Conservation (phyloP, 2,113 vertebrate species). For the Hyperopisus bebe region DNA sequence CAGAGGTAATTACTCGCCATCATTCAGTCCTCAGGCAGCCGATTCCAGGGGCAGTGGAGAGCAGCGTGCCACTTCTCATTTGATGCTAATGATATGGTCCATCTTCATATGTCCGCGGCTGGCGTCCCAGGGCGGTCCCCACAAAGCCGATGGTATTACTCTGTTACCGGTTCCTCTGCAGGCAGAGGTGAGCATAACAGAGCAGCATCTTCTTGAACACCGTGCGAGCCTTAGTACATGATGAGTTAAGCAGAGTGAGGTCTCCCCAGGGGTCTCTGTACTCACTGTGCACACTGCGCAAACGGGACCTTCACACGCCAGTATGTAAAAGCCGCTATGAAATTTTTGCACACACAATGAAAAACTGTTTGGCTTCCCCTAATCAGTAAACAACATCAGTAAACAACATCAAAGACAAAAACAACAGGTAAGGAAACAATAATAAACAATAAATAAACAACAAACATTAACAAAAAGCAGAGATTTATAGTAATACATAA, state of each 20-base stretch:
- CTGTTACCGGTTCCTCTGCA: not conserved
- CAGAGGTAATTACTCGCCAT: conserved; percentile 13
- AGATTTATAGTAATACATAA: not conserved
- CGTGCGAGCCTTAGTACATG: not conserved
- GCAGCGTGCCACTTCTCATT: not conserved
- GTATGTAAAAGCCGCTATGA: not conserved
- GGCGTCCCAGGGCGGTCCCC: not conserved
- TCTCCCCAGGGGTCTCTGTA: not conserved
- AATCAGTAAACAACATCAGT: not conserved
- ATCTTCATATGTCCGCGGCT: conserved; percentile 15
- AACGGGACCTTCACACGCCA: not conserved
- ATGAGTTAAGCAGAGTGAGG: not conserved
- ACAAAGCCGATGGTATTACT: not conserved
- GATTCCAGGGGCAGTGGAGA: not conserved
- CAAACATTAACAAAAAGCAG: not conserved
- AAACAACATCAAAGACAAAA: not conserved
- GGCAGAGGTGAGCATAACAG: not conserved
- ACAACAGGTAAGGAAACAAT: not conserved
- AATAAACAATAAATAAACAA: not conserved
- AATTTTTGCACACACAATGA: not conserved
- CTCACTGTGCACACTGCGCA: not conserved
- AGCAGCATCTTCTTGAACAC: not conserved
- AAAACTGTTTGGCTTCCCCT: not conserved
- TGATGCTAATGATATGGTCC: conserved; percentile 13
- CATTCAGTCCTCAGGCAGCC: conserved; percentile 16